A percentile compares a stretch with the other conserved stretches of the same genome.
Evolutionary conservation across 2,113 vertebrate genomes (phyloP).

Genomic region (Mesitornis unicolor): DNA sequence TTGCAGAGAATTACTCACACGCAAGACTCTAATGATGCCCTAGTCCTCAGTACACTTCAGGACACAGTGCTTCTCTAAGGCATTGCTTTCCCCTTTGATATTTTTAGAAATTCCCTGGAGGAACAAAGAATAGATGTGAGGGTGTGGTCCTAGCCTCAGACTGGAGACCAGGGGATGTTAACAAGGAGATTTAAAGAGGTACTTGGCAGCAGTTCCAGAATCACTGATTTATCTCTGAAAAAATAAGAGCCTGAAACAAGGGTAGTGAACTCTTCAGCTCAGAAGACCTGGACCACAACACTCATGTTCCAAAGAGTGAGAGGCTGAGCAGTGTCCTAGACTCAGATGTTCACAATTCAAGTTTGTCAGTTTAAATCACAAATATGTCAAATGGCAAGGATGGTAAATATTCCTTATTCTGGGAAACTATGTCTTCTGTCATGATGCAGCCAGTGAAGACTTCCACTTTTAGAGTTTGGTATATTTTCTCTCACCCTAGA

Average conservation of each 20-base stretch:
- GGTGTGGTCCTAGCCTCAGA: not conserved
- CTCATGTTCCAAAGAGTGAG: not conserved
- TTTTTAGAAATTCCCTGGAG: not conserved
- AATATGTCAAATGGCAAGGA: not conserved
- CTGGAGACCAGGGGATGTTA: not conserved
- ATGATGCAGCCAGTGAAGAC: rapidly evolving
- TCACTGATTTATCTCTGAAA: not conserved
- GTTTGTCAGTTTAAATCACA: not conserved
- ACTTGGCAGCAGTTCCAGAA: not conserved
- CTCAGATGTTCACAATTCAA: not conserved
- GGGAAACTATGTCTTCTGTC: not conserved
- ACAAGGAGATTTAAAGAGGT: not conserved
- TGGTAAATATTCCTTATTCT: not conserved
- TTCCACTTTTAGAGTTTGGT: not conserved
- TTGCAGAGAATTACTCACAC: not conserved
- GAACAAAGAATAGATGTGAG: not conserved
- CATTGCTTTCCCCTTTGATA: not conserved
- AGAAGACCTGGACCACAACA: not conserved
- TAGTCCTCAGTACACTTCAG: not conserved
- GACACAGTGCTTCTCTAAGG: not conserved
- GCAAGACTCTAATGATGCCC: rapidly evolving
- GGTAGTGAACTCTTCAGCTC: not conserved
- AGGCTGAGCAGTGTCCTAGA: not conserved
- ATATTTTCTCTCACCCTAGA: not conserved
- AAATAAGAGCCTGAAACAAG: not conserved